Conservation (phyloP, 2,888 invertebrate species). For the Melipona beecheii region DNA sequence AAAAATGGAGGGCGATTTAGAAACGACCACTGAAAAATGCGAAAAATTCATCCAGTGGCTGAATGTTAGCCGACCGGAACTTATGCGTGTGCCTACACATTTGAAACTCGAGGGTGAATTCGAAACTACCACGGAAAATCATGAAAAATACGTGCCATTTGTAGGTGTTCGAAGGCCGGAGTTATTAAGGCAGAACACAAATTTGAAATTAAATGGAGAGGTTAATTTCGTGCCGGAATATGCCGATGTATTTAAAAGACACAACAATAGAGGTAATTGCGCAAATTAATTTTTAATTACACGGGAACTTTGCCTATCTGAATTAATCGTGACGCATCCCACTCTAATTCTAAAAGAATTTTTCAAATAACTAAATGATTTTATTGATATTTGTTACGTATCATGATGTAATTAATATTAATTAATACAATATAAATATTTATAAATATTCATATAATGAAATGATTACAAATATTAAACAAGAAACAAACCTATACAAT, state of each 20-base stretch:
- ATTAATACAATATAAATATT: no score
- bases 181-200: conserved; percentile 82
- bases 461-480: no score
- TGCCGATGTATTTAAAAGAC: conserved; percentile 80
- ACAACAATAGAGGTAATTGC: conserved; percentile 69
- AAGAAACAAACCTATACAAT: no score
- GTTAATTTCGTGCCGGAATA: conserved; percentile 84
- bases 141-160: conserved; percentile 83
- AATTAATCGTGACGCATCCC: neutral
- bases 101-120: conserved; percentile 85
- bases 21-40: conserved; percentile 84
- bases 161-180: conserved; percentile 83
- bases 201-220: conserved; percentile 85
- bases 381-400: no score
- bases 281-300: neutral
- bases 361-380: neutral
- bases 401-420: no score
- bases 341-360: neutral
- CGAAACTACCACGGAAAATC: conserved; percentile 84
- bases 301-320: neutral
- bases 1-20: conserved; percentile 85
- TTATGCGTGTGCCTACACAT: conserved; percentile 83
- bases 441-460: no score
- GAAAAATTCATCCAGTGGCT: conserved; percentile 83
- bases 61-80: conserved; percentile 82